Conservation (phyloP, 2,797 vertebrate species). For the Capromys pilorides region DNA sequence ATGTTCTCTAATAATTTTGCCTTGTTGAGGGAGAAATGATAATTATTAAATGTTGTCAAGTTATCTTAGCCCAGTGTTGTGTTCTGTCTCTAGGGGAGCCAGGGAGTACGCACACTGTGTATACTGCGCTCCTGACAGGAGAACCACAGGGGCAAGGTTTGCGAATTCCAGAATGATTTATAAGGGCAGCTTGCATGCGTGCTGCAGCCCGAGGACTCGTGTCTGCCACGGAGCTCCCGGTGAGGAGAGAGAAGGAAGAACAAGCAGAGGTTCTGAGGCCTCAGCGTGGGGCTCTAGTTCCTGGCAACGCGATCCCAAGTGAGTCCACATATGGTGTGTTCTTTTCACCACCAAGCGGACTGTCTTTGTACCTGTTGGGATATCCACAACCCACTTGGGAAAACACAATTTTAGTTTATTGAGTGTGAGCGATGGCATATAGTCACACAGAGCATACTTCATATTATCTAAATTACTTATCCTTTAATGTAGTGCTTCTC, state of each 20-base stretch:
- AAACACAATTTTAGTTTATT: neutral
- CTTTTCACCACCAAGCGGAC: neutral
- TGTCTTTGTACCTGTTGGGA: neutral
- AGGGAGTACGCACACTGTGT: neutral
- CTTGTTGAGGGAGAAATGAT: slow-evolving; percentile 17
- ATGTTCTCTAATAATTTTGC: slow-evolving; percentile 12
- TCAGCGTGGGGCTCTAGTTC: neutral
- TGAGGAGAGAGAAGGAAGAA: neutral
- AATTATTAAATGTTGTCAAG: neutral
- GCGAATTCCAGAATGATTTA: slow-evolving; percentile 31
- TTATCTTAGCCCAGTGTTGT: neutral
- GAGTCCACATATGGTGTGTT: neutral
- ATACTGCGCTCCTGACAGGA: neutral
- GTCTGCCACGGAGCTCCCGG: neutral
- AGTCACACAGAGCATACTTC: neutral
- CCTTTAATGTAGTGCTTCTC: neutral
- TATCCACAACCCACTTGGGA: neutral
- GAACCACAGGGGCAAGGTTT: neutral
- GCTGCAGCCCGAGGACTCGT: neutral
- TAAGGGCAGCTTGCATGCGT: neutral
- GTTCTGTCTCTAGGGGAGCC: neutral
- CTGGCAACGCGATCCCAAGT: neutral
- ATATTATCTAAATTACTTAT: slow-evolving; percentile 18
- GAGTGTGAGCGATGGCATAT: neutral
- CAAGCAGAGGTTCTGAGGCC: neutral